Conservation (phyloP, 2,888 invertebrate genomes). For the Hirudinaria manillensis region DNA sequence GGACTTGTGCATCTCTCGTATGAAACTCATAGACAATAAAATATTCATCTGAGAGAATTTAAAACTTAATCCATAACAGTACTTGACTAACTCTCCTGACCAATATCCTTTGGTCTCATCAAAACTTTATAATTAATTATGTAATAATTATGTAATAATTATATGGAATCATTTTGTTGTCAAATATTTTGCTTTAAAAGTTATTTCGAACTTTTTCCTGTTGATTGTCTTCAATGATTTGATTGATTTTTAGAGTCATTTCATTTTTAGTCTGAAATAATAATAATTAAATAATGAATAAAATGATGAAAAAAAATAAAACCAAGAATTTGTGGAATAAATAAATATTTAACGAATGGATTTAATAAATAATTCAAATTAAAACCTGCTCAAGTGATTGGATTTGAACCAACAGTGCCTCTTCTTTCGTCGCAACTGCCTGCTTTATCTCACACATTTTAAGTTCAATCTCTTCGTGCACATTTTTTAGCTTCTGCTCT, state of each 20-base stretch:
- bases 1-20: no score
- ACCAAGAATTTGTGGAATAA: not conserved
- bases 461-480: not conserved
- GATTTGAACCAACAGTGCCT: not conserved
- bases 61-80: no score
- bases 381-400: slow-evolving; percentile 3
- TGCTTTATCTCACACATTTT: not conserved
- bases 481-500: not conserved
- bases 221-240: not conserved
- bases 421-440: not conserved
- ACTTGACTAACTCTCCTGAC: no score
- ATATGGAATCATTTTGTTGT: no score
- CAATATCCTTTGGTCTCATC: no score
- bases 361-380: not conserved
- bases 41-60: no score
- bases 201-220: not conserved
- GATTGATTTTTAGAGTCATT: not conserved
- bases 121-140: no score
- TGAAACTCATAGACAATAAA: no score
- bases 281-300: not conserved
- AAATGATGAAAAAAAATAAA: not conserved
- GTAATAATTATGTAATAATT: no score
- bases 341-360: not conserved
- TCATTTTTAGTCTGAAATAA: not conserved
- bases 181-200: no score